phyloP scores from a whole-genome alignment of 2,797 vertebrate species.

The Alca torda region DNA sequence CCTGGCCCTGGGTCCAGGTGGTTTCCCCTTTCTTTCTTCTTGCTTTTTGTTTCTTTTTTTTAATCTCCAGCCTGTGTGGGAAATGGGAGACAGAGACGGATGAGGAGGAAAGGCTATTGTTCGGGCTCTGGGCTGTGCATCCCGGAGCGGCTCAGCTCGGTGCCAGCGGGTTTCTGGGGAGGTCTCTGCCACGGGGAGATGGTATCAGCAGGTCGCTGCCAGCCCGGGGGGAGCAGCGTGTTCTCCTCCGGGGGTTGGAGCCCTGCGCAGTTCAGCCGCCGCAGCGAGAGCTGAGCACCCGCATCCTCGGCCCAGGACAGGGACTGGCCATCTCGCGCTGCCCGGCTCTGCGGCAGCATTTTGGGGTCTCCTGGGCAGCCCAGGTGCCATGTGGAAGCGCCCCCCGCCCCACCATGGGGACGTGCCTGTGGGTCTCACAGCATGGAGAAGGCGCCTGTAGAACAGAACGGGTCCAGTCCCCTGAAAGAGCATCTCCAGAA shows the following conservation, averaged over 20 bases:
- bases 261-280: neutral
- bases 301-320: accelerated
- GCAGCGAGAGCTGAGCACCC: neutral
- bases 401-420: neutral
- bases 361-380: neutral
- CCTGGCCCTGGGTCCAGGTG: neutral
- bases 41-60: neutral
- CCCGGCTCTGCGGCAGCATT: neutral
- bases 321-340: accelerated
- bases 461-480: neutral
- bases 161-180: neutral
- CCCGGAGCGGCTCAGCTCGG: neutral
- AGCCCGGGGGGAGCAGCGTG: accelerated
- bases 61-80: neutral
- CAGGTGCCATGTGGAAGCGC: accelerated
- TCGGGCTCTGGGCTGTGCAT: neutral
- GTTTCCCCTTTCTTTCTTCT: neutral
- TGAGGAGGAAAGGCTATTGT: neutral
- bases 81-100: neutral
- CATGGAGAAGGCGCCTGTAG: neutral
- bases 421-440: accelerated
- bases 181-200: neutral
- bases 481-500: neutral
- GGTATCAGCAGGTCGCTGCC: neutral
- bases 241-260: neutral